These are phyloP conservation scores for Drosophila triauraria DNA, from an alignment of 1,140 invertebrate species.

Conservation along the genomic window DNA sequence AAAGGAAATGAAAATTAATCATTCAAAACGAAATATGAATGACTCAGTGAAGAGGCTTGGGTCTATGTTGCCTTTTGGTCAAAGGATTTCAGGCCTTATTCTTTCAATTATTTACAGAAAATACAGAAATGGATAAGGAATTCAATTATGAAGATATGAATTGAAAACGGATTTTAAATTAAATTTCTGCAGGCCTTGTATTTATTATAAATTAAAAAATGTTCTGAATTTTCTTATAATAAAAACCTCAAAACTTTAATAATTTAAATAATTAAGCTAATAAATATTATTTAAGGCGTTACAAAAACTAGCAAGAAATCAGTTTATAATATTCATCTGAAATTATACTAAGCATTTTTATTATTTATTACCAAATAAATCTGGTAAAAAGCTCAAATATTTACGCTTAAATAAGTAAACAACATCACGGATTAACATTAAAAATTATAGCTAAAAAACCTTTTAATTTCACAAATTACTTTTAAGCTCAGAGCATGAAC, in stretches of 20 bases:
- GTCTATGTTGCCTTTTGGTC: background rate
- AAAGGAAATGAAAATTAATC: constrained; percentile 40
- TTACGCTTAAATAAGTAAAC: background rate
- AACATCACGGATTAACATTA: too few relatives aligned
- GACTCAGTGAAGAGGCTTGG: background rate
- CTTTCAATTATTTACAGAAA: constrained; percentile 1
- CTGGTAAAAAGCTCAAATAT: too few relatives aligned
- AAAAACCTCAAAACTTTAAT: too few relatives aligned
- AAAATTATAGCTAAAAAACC: background rate
- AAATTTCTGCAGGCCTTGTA: background rate
- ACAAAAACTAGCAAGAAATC: too few relatives aligned
- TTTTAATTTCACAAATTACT: constrained; percentile 13
- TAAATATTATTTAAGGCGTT: background rate
- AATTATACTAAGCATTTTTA: background rate
- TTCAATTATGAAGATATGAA: background rate
- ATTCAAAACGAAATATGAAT: constrained; percentile 21
- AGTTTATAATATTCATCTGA: too few relatives aligned
- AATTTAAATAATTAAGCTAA: too few relatives aligned
- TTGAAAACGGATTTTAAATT: background rate
- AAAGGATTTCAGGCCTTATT: background rate
- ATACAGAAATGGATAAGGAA: constrained; percentile 5
- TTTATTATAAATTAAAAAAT: background rate
- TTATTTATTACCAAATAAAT: background rate
- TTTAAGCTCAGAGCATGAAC: background rate
- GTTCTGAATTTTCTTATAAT: too few relatives aligned